Base-by-base conservation (phyloP, 2,113 vertebrate genomes). In the Phycodurus eques region DNA sequence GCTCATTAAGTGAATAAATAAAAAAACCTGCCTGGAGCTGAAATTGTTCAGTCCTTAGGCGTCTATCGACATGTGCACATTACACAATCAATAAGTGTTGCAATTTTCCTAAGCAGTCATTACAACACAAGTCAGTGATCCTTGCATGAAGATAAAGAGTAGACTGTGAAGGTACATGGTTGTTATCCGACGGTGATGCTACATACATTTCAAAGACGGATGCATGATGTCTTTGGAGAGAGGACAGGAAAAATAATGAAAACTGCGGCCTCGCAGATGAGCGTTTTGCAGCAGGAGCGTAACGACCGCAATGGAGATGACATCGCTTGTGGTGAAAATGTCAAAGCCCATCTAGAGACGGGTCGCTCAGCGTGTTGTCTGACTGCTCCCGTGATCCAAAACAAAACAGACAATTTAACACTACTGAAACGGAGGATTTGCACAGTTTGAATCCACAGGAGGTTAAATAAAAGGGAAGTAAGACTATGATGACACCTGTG, bases 11-110 rank as follows among this genome's bases (percentile, higher is more conserved):
- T 85, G 88, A 89, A 86, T 90, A 84, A 85, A 80, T 8, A 56
- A 56, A 12, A 27, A 57, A 57, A 27, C 78, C 77, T 79, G 78
- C 54, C 60, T 33, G 27, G 80, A 82, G 85, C 84, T 67, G 57
- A 73, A 86, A 77, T 84, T 85, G 82, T 86, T 69, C 66, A 75
- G 74, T 79, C 83, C 78, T 86, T 82, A 85, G 83, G 88, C 72
- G 76, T 70, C 65, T 87, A 91, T 92, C 76, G 87, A 91, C 82
- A 78, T 76, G 84, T 56, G 53, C 19, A 14, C 53, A 56, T 56
- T 56, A 86, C 73, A 75, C 15, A 74, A 91, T 93, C 92, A 87
- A 93, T 93, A 87, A 33, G 60, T 0, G n/a, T 78, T 72, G 77
- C 86, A 85, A 83, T 91, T 88, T 87, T 80, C 82, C 73, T 67